Evolutionary conservation across 64 coral and sea anemone genomes (phyloP).

Genomic region (Dendronephthya gigantea): DNA sequence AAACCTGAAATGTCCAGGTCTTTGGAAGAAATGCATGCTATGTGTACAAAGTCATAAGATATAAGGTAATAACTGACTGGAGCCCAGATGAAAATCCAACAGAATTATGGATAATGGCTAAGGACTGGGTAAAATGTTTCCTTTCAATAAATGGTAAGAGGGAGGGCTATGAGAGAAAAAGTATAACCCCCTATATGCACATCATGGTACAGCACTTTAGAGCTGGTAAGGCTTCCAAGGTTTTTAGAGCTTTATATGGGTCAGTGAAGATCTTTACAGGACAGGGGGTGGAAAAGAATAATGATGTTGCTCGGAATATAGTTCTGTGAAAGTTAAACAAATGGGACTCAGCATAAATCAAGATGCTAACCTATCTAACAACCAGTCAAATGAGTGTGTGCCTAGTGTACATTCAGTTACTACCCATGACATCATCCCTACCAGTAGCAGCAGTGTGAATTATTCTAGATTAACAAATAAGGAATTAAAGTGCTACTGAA

Average conservation of each 20-base stretch:
- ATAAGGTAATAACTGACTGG: no score
- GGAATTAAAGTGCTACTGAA: conserved; percentile 16
- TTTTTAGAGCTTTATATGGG: conserved; percentile 18
- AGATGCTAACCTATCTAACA: not conserved
- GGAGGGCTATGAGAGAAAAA: conserved; percentile 12
- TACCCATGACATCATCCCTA: not conserved
- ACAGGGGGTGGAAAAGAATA: conserved; percentile 59
- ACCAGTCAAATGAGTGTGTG: not conserved
- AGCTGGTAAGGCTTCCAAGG: no score
- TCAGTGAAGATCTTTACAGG: conserved; percentile 36
- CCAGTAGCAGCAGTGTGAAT: not conserved
- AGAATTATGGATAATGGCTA: no score
- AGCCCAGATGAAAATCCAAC: no score
- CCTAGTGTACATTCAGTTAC: not conserved
- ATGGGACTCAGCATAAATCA: not conserved
- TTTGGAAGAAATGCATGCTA: no score
- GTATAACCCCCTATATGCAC: conserved; percentile 45
- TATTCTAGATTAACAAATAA: conserved; percentile 11
- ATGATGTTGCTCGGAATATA: conserved; percentile 19
- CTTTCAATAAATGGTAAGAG: conserved; percentile 9
- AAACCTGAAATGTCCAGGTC: not conserved
- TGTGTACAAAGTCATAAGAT: no score
- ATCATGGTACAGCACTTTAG: conserved; percentile 24
- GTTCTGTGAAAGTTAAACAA: not conserved
- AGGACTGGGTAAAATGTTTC: no score